phyloP scores from a whole-genome alignment of 2,888 invertebrate genomes.

The Vannuccia rotundouncinata region DNA sequence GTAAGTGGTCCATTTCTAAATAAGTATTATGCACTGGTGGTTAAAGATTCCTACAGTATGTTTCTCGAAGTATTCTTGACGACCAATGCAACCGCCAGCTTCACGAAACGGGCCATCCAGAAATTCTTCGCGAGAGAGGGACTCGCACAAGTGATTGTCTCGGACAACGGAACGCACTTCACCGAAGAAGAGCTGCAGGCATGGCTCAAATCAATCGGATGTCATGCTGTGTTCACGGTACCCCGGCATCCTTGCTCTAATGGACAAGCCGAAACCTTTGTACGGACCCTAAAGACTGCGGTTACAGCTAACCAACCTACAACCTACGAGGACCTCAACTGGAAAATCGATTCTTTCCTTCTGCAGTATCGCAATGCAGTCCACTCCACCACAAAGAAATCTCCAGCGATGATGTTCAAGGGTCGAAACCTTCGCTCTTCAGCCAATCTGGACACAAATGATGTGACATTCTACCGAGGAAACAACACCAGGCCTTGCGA shows the following conservation, averaged over 20 bases:
- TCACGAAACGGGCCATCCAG: background rate
- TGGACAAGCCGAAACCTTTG: conserved; percentile 5
- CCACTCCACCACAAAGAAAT: background rate
- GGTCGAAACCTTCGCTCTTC: conserved; percentile 21
- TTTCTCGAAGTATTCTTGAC: conserved; percentile 17
- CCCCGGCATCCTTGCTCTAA: background rate
- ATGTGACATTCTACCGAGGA: conserved; percentile 8
- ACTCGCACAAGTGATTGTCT: background rate
- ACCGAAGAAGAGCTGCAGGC: background rate
- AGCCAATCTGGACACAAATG: background rate
- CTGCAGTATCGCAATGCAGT: conserved; percentile 28
- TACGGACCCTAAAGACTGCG: background rate
- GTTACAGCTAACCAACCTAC: background rate
- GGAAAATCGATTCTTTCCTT: conserved; percentile 10
- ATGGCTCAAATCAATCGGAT: background rate
- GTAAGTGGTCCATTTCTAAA: background rate
- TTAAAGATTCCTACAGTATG: background rate
- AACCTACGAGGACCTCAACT: conserved; percentile 2
- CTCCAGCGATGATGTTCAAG: conserved; percentile 22
- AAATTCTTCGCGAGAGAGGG: conserved; percentile 13
- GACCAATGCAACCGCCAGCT: background rate
- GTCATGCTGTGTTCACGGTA: background rate
- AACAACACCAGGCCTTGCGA: conserved; percentile 8
- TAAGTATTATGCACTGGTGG: background rate
- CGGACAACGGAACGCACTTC: conserved; percentile 17